phyloP scores from a whole-genome alignment of 2,113 vertebrate genomes.

The Coreoperca whiteheadi region DNA sequence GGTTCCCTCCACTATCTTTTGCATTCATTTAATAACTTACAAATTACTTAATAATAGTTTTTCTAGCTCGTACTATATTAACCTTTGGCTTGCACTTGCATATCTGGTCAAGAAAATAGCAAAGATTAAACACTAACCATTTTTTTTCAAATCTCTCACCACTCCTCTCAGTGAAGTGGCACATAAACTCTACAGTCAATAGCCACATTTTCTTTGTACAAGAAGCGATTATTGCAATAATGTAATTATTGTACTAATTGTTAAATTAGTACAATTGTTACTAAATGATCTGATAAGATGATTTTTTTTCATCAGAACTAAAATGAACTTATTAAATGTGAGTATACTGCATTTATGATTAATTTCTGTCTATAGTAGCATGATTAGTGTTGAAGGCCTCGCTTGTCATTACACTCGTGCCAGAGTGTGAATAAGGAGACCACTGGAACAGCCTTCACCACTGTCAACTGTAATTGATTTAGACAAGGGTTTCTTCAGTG shows the following conservation, averaged over 20 bases:
- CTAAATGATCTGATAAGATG: no score
- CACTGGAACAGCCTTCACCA: constrained; percentile 7
- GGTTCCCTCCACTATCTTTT: not conserved
- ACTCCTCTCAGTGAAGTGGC: not conserved
- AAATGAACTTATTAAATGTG: not conserved
- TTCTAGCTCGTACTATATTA: no score
- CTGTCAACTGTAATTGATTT: constrained; percentile 58
- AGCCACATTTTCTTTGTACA: not conserved
- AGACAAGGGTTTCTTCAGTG: constrained; percentile 33
- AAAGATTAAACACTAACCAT: not conserved
- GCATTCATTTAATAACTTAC: not conserved
- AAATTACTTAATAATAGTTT: no score
- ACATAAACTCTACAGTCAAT: not conserved
- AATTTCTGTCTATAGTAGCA: not conserved
- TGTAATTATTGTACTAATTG: not conserved
- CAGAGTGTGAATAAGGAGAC: constrained; percentile 15
- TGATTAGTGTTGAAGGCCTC: not conserved
- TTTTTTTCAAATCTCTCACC: no score
- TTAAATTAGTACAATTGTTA: no score
- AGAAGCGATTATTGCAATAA: not conserved
- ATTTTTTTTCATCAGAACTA: not conserved
- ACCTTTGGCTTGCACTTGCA: no score
- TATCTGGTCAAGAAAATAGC: no score
- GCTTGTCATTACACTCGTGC: not conserved
- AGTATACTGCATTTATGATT: not conserved